These are phyloP conservation scores for Ochropleura plecta DNA, from an alignment of 2,888 invertebrate species.

Conservation along the genomic window DNA sequence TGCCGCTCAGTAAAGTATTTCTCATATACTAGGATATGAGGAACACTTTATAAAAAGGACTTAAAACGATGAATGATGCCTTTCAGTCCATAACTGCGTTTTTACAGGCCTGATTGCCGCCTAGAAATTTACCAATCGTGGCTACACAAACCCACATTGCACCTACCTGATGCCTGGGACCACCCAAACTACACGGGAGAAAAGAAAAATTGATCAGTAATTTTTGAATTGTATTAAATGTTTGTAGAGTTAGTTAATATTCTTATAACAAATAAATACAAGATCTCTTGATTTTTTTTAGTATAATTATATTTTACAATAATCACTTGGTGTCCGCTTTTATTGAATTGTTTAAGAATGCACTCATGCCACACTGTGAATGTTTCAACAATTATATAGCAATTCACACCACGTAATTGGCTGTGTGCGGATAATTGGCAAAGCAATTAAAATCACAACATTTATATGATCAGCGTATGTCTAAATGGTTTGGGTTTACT, in stretches of 20 bases:
- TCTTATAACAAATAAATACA: neutral
- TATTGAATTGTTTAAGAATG: slow-evolving; percentile 12
- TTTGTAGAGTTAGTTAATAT: neutral
- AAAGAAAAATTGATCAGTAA: slow-evolving; percentile 14
- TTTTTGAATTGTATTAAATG: neutral
- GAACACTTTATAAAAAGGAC: slow-evolving; percentile 54
- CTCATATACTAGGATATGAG: slow-evolving; percentile 54
- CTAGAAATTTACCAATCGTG: slow-evolving; percentile 85
- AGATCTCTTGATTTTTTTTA: neutral
- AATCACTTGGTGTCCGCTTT: slow-evolving; percentile 3
- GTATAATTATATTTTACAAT: neutral
- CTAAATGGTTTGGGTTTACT: slow-evolving; percentile 46
- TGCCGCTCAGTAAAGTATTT: slow-evolving; percentile 24
- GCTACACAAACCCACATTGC: slow-evolving; percentile 75
- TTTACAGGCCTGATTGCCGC: slow-evolving; percentile 83
- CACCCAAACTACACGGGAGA: slow-evolving; percentile 70
- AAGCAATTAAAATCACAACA: slow-evolving; percentile 64
- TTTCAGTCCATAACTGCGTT: slow-evolving; percentile 23
- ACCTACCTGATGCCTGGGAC: slow-evolving; percentile 83
- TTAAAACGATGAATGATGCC: slow-evolving; percentile 13
- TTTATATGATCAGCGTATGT: slow-evolving; percentile 55
- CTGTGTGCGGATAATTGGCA: slow-evolving; percentile 54
- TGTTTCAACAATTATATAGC: slow-evolving; percentile 40
- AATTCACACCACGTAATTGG: slow-evolving; percentile 56
- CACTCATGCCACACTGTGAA: slow-evolving; percentile 35